Evolutionary conservation across 1,140 invertebrate species (phyloP).

Genomic region (Bradynema listronoti): DNA sequence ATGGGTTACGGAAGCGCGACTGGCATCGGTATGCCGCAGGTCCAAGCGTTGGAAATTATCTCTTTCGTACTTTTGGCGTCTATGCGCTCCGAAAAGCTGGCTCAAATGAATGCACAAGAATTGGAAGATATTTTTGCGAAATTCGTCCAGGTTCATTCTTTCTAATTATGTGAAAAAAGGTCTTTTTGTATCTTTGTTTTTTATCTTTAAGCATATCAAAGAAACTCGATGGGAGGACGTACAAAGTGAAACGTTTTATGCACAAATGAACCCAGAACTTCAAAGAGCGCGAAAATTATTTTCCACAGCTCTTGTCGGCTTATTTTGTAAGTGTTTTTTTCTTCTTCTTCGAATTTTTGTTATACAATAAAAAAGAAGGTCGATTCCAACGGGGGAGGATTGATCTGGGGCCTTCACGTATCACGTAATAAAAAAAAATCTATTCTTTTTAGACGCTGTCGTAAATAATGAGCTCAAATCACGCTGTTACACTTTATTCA

Average conservation of each 20-base stretch:
- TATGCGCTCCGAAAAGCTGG: constrained; percentile 5
- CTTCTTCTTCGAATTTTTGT: neutral
- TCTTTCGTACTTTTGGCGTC: constrained; percentile 1
- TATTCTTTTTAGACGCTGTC: constrained; percentile 23
- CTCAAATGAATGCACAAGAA: constrained; percentile 2
- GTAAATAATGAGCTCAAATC: constrained; percentile 25
- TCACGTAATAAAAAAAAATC: too few species aligned
- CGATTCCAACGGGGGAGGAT: too few species aligned
- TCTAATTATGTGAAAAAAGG: constrained; percentile 1
- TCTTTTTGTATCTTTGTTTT: too few species aligned
- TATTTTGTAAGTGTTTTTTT: constrained; percentile 26
- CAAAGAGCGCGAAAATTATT: too few species aligned
- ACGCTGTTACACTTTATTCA: constrained; percentile 35
- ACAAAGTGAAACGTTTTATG: too few species aligned
- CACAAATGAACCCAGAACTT: too few species aligned
- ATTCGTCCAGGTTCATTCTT: constrained; percentile 5
- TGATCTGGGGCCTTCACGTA: too few species aligned
- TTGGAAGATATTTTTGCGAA: constrained; percentile 9
- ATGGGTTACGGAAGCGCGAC: neutral
- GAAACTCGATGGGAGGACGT: too few species aligned
- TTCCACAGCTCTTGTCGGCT: constrained; percentile 22
- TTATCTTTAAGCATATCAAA: too few species aligned
- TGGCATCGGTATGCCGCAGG: neutral
- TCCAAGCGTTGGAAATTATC: constrained; percentile 17
- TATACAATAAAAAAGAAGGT: too few species aligned